Base-by-base conservation (phyloP, 2,113 vertebrate genomes). In the Centrocercus urophasianus region DNA sequence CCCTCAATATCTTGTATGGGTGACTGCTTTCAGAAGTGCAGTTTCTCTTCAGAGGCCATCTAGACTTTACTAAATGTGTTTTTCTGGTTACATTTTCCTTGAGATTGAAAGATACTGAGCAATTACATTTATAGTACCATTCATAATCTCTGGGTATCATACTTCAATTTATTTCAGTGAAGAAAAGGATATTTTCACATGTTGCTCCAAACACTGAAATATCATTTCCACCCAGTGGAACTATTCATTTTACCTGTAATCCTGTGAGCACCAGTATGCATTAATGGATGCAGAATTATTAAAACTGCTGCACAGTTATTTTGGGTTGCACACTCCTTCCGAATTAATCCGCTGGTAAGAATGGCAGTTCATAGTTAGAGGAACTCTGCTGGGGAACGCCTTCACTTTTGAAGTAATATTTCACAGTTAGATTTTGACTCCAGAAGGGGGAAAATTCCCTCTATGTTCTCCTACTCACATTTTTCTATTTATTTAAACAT, bases 401-500 rank as follows among this genome's bases (percentile, higher is more conserved):
- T 93, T 52, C 56, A 40, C 86, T 92, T 92, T 79, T 56, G 75
- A 75, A 91, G 86, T 69, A 88, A 57, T 82, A 81, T 91, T 96
- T 95, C 88, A 69, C 28, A 40, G 67, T 88, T 76, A 91, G 38
- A n/a, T 66, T 84, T 69, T 81, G 52, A 45, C 61, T 93, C 83
- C 57, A 80, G 54, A 91, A 91, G 70, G 47, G n/a, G 24, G 38
- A 73, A 25, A 56, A 63, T 63, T 66, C 28, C 45, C 32, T 89
- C 79, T 74, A 0, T 88, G 47, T 90, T 93, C 75, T 83, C 74
- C 61, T 89, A 11, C 54, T 72, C 61, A 36, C 63, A 89, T 79
- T 94, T 95, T 88, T 89, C 72, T 95, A 56, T 91, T 95, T 96
- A 95, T 97, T 96, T 93, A 94, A 89, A 93, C 57, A 87, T 95